Percentiles rank a stretch among this genome's conserved stretches.
Evolutionary conservation across 2,888 invertebrate genomes (phyloP).

Genomic region (Orthonychiurus folsomi): DNA sequence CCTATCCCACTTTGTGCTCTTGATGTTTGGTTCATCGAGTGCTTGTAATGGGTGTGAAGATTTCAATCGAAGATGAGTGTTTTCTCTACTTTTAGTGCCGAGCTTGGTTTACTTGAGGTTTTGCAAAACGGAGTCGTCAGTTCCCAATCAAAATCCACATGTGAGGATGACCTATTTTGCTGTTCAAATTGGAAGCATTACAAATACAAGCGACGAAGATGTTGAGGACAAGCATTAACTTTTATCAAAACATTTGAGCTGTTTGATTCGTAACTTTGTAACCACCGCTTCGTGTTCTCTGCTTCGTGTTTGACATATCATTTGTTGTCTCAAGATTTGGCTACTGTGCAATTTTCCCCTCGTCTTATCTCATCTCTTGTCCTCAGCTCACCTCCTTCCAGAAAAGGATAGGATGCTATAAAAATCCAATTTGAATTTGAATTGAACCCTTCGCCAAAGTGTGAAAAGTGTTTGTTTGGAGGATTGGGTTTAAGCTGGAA

Average conservation of each 20-base stretch:
- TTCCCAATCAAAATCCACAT: background rate
- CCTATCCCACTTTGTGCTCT: too few relatives aligned
- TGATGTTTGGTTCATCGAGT: background rate
- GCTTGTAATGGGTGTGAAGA: slow-evolving; percentile 1
- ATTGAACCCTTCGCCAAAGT: too few relatives aligned
- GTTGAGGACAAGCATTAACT: background rate
- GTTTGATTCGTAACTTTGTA: background rate
- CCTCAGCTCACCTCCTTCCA: too few relatives aligned
- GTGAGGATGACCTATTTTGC: background rate
- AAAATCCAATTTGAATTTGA: too few relatives aligned
- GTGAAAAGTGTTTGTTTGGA: too few relatives aligned
- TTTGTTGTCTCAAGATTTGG: too few relatives aligned
- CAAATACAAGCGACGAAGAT: slow-evolving; percentile 1
- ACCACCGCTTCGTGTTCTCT: background rate
- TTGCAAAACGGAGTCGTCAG: background rate
- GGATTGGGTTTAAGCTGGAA: too few relatives aligned
- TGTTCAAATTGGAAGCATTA: slow-evolving; percentile 3
- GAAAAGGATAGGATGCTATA: too few relatives aligned
- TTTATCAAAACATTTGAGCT: background rate
- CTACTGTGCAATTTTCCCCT: too few relatives aligned
- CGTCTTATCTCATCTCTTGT: too few relatives aligned
- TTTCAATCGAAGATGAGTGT: background rate
- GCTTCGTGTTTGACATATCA: too few relatives aligned
- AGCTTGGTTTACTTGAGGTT: background rate
- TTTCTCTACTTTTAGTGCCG: background rate